These are phyloP conservation scores for Meandrina meandrites DNA, from an alignment of 92 coral and sea anemone genomes.

Conservation along the genomic window DNA sequence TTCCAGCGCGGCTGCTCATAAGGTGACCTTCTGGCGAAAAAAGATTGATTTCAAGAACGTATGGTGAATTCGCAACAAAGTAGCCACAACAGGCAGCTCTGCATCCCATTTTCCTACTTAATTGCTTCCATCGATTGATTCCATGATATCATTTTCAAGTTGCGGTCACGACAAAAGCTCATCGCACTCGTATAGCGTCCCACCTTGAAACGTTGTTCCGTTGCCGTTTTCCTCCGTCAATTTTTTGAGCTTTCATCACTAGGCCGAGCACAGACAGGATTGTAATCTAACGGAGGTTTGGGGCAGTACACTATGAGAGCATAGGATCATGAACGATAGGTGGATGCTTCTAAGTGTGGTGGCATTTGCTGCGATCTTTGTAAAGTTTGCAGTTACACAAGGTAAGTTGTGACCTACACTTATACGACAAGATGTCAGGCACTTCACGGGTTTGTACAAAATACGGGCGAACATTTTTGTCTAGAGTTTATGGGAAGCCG, in stretches of 20 bases:
- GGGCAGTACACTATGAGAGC: background rate
- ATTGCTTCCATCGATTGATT: background rate
- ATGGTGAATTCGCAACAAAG: background rate
- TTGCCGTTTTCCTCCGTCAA: background rate
- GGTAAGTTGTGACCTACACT: slow-evolving; percentile 13
- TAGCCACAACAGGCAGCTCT: background rate
- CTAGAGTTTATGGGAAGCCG: background rate
- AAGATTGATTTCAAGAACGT: background rate
- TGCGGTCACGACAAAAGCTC: background rate
- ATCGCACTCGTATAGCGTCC: background rate
- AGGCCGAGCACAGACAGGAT: background rate
- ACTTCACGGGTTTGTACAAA: background rate
- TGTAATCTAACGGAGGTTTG: background rate
- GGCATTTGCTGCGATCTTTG: background rate
- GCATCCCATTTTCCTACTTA: background rate
- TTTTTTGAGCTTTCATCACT: background rate
- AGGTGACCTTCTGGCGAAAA: background rate
- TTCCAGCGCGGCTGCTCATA: background rate
- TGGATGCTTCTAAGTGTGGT: background rate
- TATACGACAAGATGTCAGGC: background rate
- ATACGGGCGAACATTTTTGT: background rate
- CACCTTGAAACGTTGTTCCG: background rate
- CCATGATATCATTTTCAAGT: background rate
- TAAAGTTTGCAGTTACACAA: slow-evolving; percentile 1
- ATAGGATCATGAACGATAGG: background rate